Conservation (phyloP, 1,140 invertebrate species). For the Lucilia cuprina region DNA sequence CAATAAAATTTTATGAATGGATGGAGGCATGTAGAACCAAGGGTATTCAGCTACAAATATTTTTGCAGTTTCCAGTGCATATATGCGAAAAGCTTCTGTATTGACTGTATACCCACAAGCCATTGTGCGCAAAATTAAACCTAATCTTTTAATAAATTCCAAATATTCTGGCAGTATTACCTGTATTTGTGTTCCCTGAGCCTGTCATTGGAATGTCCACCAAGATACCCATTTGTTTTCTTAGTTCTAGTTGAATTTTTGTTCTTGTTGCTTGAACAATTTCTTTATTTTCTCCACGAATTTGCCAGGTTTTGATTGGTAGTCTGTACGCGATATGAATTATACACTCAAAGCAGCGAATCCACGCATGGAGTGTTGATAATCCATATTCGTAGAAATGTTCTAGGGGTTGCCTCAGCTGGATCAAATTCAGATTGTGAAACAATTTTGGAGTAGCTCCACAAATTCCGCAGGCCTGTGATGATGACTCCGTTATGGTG, state of each 20-base stretch:
- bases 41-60: background rate
- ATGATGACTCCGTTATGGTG: slow-evolving; percentile 2
- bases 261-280: background rate
- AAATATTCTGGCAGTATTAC: background rate
- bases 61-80: background rate
- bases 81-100: no score
- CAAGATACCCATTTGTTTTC: background rate
- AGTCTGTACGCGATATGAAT: background rate
- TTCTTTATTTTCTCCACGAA: background rate
- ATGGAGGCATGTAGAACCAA: no score
- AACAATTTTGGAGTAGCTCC: background rate
- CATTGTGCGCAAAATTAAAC: no score
- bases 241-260: background rate
- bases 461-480: slow-evolving; percentile 22
- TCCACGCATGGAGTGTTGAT: background rate
- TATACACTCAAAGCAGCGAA: slow-evolving; percentile 4
- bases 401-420: no score
- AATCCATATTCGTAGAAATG: background rate
- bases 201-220: background rate
- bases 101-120: no score
- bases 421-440: no score
- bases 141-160: no score
- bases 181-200: background rate
- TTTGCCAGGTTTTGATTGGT: no score
- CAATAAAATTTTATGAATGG: no score